Evolutionary conservation across 2,888 invertebrate species (phyloP).

Genomic region (Acleris literana): DNA sequence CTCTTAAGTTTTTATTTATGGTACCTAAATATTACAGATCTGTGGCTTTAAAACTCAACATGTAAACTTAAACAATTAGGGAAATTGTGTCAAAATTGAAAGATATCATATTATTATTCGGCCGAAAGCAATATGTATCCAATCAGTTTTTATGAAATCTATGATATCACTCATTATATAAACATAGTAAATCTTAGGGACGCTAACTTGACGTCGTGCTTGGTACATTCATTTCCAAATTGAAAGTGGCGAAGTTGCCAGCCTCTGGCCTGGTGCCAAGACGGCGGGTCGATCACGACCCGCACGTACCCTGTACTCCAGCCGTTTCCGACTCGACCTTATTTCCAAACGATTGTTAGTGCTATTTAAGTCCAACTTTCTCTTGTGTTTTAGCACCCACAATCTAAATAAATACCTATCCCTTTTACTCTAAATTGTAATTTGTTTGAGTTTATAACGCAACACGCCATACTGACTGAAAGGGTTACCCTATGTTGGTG

Average conservation of each 20-base stretch:
- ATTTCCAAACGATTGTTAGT: conserved; percentile 38
- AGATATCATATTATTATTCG: no score
- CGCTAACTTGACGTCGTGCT: conserved; percentile 44
- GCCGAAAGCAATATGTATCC: neutral
- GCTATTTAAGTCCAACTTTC: conserved; percentile 31
- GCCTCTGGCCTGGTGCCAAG: conserved; percentile 65
- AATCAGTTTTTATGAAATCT: conserved; percentile 11
- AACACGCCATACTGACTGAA: no score
- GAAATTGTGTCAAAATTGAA: no score
- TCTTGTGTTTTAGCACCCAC: neutral
- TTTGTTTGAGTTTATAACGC: no score
- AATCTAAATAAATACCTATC: neutral
- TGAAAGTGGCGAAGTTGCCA: conserved; percentile 56
- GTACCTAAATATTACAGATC: no score
- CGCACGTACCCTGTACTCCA: conserved; percentile 40
- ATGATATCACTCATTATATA: conserved; percentile 21
- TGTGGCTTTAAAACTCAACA: no score
- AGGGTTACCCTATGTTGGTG: no score
- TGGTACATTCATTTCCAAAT: conserved; percentile 58
- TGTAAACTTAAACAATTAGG: no score
- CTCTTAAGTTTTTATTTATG: no score
- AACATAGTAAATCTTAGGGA: conserved; percentile 21
- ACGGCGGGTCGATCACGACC: conserved; percentile 63
- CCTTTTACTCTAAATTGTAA: no score
- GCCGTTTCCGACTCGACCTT: conserved; percentile 39